phyloP scores from a whole-genome alignment of 2,113 vertebrate genomes.

The Physeter macrocephalus region DNA sequence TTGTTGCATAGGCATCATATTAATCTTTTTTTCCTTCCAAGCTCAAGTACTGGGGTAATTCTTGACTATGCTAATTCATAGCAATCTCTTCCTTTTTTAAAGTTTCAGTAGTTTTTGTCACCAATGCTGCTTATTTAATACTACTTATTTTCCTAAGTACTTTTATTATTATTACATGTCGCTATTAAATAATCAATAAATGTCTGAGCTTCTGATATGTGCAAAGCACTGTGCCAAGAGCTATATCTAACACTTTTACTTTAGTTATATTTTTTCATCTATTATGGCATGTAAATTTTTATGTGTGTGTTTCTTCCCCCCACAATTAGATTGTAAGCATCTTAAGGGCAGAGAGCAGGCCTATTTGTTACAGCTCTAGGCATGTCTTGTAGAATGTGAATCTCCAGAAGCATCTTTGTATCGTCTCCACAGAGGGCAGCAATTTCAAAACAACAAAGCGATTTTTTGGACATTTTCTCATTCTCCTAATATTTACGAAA shows the following conservation, averaged over 20 bases:
- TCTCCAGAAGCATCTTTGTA: neutral
- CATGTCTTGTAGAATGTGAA: neutral
- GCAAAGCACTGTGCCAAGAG: neutral
- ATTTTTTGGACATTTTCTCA: neutral
- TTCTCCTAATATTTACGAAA: neutral
- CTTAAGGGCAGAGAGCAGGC: neutral
- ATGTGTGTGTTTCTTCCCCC: neutral
- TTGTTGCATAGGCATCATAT: neutral
- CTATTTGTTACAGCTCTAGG: neutral
- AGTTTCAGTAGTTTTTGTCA: neutral
- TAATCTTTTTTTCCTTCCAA: neutral
- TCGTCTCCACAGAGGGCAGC: neutral
- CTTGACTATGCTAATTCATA: neutral
- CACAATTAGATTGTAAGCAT: neutral
- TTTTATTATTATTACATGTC: neutral
- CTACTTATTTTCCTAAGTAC: neutral
- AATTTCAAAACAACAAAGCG: neutral
- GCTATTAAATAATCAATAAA: neutral
- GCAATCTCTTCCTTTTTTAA: neutral
- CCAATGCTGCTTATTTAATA: neutral
- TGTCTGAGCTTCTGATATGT: neutral
- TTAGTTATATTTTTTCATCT: neutral
- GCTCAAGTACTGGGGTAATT: neutral
- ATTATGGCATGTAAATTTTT: neutral
- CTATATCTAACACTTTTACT: neutral